phyloP scores from a whole-genome alignment of 2,888 invertebrate genomes.

The Callinectes sapidus region DNA sequence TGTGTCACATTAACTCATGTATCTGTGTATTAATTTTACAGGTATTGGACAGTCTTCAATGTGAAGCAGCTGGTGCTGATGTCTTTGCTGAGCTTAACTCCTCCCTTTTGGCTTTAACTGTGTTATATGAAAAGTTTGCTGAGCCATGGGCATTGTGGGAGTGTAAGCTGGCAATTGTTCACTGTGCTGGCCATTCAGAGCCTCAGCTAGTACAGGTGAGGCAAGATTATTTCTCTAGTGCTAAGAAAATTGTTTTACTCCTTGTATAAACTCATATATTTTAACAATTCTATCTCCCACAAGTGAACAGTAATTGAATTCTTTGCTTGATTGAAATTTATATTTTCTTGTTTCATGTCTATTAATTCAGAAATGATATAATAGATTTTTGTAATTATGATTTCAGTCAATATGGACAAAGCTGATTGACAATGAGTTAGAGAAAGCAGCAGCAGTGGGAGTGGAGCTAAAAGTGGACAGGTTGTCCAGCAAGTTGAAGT shows the following conservation, averaged over 20 bases:
- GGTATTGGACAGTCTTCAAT: conserved; percentile 82
- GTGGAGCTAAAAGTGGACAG: conserved; percentile 58
- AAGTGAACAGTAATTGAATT: background rate
- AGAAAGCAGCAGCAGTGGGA: conserved; percentile 27
- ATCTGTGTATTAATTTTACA: conserved; percentile 73
- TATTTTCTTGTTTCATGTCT: background rate
- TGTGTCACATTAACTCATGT: background rate
- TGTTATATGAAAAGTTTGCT: conserved; percentile 87
- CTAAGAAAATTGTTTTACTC: background rate
- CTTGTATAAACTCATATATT: background rate
- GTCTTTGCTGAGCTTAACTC: conserved; percentile 86
- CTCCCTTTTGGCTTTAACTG: conserved; percentile 89
- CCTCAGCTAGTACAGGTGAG: conserved; percentile 90
- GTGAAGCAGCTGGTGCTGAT: conserved; percentile 76
- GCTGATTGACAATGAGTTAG: conserved; percentile 71
- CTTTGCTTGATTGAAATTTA: background rate
- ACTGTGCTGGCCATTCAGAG: conserved; percentile 95
- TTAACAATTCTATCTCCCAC: background rate
- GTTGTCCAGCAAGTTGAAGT: conserved; percentile 68
- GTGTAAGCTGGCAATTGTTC: conserved; percentile 94
- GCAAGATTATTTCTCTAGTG: conserved; percentile 75
- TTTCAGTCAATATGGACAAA: conserved; percentile 77
- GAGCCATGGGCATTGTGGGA: conserved; percentile 93
- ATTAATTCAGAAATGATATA: background rate
- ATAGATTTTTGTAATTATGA: no score